These are phyloP conservation scores for Apteryx mantelli DNA, from an alignment of 2,113 vertebrate genomes.

Conservation along the genomic window DNA sequence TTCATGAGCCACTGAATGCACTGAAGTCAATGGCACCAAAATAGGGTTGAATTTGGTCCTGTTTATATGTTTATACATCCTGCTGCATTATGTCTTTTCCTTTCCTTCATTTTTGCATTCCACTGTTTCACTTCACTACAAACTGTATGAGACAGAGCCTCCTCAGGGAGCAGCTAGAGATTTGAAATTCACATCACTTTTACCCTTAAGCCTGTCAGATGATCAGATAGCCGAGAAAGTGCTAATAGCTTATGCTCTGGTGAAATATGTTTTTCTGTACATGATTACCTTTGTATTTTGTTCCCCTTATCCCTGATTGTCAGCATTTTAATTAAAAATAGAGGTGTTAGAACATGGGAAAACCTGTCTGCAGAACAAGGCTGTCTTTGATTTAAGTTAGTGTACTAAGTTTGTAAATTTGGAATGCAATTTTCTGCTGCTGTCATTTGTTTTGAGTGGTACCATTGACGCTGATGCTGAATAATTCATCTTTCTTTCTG, in stretches of 20 bases:
- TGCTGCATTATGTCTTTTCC: background rate
- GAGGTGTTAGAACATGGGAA: conserved; percentile 74
- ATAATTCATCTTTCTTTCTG: background rate
- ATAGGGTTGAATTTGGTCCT: background rate
- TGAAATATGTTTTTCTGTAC: conserved; percentile 78
- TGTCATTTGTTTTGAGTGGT: conserved; percentile 13
- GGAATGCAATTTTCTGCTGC: conserved; percentile 40
- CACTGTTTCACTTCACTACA: conserved; percentile 39
- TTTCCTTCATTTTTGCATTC: conserved; percentile 39
- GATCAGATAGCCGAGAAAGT: conserved; percentile 75
- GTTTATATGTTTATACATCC: background rate
- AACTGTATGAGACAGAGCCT: conserved; percentile 53
- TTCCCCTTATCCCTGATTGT: conserved; percentile 73
- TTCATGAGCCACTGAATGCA: background rate
- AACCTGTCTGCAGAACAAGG: conserved; percentile 54
- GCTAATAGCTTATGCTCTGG: conserved; percentile 76
- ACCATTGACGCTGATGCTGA: background rate
- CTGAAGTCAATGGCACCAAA: background rate
- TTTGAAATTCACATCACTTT: conserved; percentile 77
- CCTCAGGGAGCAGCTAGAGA: conserved; percentile 49
- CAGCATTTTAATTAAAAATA: conserved; percentile 83
- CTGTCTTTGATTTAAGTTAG: conserved; percentile 70
- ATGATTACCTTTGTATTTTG: conserved; percentile 80
- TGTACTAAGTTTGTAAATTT: conserved; percentile 52
- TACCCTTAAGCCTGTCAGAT: conserved; percentile 76